A percentile compares a stretch with the other conserved stretches of the same genome.
phyloP scores from a whole-genome alignment of 2,888 invertebrate species.

The Oeneis ivallda region DNA sequence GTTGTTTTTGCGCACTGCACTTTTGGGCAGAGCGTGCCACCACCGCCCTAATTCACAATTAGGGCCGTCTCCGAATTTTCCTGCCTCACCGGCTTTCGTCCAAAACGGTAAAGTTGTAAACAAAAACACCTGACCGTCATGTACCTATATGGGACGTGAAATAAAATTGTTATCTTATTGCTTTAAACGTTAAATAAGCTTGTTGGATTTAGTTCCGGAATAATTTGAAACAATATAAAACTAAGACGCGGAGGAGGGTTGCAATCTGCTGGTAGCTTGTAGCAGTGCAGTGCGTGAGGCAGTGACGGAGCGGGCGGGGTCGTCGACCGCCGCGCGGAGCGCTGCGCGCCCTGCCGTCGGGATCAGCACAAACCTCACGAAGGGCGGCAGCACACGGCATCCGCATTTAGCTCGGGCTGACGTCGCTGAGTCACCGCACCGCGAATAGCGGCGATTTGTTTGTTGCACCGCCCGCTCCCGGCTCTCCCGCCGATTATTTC shows the following conservation, averaged over 20 bases:
- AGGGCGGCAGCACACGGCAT: conserved; percentile 75
- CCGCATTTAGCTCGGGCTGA: conserved; percentile 80
- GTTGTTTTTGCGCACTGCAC: conserved; percentile 71
- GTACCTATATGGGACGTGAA: background rate
- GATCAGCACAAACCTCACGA: conserved; percentile 77
- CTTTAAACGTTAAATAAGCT: background rate
- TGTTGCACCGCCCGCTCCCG: conserved; percentile 78
- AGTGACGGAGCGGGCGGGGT: conserved; percentile 67
- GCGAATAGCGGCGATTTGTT: conserved; percentile 79
- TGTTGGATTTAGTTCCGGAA: background rate
- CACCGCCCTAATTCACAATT: conserved; percentile 56
- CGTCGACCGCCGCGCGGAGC: conserved; percentile 72
- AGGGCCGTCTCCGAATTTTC: conserved; percentile 50
- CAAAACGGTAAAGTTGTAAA: background rate
- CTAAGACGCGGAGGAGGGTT: background rate
- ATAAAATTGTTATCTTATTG: conserved; percentile 6
- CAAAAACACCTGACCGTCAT: background rate
- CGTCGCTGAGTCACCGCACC: conserved; percentile 77
- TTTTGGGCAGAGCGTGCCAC: conserved; percentile 55
- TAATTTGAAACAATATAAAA: background rate
- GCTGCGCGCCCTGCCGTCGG: conserved; percentile 70
- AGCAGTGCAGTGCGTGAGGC: conserved; percentile 73
- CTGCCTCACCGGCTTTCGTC: conserved; percentile 11
- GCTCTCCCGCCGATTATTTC: conserved; percentile 74
- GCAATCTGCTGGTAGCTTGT: conserved; percentile 41